Evolutionary conservation across 2,113 vertebrate genomes (phyloP), one percentile per base, ranked within the genome.

Genomic region (Melanotaenia duboulayi): DNA sequence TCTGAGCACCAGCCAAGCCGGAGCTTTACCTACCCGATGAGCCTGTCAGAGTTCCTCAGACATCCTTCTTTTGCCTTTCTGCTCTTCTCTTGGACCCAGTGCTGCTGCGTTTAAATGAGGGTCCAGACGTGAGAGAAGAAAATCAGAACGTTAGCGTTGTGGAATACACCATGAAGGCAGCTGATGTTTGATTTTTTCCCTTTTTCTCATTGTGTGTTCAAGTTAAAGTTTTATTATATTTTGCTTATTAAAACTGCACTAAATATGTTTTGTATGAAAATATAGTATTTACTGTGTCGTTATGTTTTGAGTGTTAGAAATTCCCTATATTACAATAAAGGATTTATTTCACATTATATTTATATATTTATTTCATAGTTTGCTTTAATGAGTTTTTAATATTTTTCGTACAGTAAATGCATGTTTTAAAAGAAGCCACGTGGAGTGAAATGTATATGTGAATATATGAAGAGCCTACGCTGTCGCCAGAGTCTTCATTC

Each of bases 401-500:
- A 3, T 4, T 24, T 67, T 17, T 57, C 28, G 11, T 59, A 37
- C 49, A 24, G 10, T 19, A 44, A 51, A 54, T 56, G 40, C 14
- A 13, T 54, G 39, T 66, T 55, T 50, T 0, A 54, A 22, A 49
- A 68, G 22, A 40, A 46, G 52, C 28, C 1, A 20, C 17, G 28
- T 28, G 28, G 28, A 63, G 11, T 24, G 14, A 35, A 12, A 49
- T 64, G 32, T 64, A n/a, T n/a, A n/a, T 20, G 3, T 4, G 3
- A 63, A 24, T 8, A 0, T 39, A 64, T 44, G 5, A 64, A 32
- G 0, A 50, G 23, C n/a, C 20, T 14, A 50, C 35, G 24, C 22
- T 51, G 48, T 35, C 35, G n/a, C n/a, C n/a, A n/a, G n/a, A n/a
- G 67, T 74, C 78, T 80, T 89, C 85, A 90, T 89, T 90, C 70